These are phyloP conservation scores for Pediacus dermestoides DNA, from an alignment of 2,888 invertebrate species.

Conservation along the genomic window DNA sequence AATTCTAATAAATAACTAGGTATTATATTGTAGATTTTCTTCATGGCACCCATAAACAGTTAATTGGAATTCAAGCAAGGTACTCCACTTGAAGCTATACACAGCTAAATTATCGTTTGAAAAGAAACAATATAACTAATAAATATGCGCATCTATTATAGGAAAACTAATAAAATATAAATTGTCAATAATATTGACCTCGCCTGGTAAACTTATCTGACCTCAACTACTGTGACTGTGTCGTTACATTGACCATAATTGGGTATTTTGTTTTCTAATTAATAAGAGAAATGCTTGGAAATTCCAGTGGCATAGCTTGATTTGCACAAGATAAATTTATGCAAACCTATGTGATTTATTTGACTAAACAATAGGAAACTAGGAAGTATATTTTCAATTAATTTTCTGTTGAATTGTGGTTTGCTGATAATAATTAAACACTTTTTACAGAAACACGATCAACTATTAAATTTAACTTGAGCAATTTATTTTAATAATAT, in stretches of 20 bases:
- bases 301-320: conserved; percentile 7
- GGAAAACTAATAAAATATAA: conserved; percentile 18
- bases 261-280: conserved; percentile 32
- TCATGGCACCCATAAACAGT: background rate
- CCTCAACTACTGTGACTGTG: conserved; percentile 10
- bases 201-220: conserved; percentile 17
- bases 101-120: conserved; percentile 18
- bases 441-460: no score
- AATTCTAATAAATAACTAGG: no score
- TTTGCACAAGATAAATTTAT: conserved; percentile 6
- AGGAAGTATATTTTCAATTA: no score
- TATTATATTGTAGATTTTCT: no score
- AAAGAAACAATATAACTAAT: conserved; percentile 26
- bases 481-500: no score
- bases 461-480: no score
- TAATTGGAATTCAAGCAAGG: conserved; percentile 6
- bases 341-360: no score
- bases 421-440: no score
- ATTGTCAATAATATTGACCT: conserved; percentile 26
- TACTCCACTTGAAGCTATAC: conserved; percentile 6
- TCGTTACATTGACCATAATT: conserved; percentile 20
- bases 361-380: no score
- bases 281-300: conserved; percentile 25
- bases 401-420: no score
- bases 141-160: conserved; percentile 22